Base-by-base conservation (phyloP, 35 echinoderm and acorn worm species). In the Apostichopus japonicus region DNA sequence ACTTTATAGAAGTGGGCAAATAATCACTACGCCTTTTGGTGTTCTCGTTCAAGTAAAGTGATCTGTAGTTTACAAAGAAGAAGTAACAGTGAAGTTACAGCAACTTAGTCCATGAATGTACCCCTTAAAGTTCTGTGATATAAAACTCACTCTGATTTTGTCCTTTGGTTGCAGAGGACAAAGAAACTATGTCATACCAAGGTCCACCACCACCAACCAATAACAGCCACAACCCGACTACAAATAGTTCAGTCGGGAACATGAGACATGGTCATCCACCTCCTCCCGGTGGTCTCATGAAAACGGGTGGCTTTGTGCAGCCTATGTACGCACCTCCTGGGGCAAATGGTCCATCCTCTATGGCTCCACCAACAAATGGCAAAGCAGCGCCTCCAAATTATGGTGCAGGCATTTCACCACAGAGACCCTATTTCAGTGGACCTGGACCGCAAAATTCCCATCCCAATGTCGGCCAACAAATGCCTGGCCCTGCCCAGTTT, bases 261-360 rank as follows among this genome's bases (percentile, higher is more conserved):
- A 19, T 75, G 17, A 91, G 24, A 16, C 79, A 56, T 54, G 78
- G 70, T n/a, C 78, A 53, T 27, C 7, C 13, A n/a, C 44, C 44
- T 6, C 79, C 79, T 4, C 79, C 79, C 17, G 63, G 86, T 53
- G 86, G 86, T 5, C 61, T 51, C 8, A 81, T 96, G 95, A 89
- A 94, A 57, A 78, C 80, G 17, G 25, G 92, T 77, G 86, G 86
- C 55, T 53, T 62, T 53, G 77, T 90, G 84, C 95, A 91, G 63
- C 88, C 88, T 44, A 93, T 93, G 87, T 77, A 76, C 23, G 77
- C 81, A 55, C 92, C 92, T 15, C 79, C 44, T 51, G 92, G 92
- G 4, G 56, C 33, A 56, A 94, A 92, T 76, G 79, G 82, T 6
- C 83, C 92, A 59, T 53, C 92, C 22, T 83, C 21, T 23, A 87